Conservation (phyloP, 1,140 invertebrate genomes). For the Prorops nasuta region DNA sequence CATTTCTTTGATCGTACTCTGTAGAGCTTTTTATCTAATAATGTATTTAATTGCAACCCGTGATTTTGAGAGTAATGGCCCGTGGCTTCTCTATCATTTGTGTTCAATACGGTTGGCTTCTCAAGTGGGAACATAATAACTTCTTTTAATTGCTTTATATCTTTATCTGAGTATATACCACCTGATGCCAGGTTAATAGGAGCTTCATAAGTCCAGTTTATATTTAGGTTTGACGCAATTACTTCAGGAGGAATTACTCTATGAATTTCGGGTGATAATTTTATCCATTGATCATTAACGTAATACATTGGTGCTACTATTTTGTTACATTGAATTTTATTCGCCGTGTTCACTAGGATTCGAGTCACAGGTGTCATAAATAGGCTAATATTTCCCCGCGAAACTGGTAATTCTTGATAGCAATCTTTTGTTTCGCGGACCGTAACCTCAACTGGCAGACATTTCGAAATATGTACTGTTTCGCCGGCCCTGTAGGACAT, state of each 20-base stretch:
- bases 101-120: no score
- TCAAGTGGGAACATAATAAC: no score
- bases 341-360: constrained; percentile 1
- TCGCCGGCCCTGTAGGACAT: constrained; percentile 12
- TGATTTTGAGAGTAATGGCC: no score
- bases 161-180: not conserved
- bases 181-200: not conserved
- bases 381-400: not conserved
- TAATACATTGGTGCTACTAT: not conserved
- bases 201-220: not conserved
- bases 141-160: not conserved
- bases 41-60: no score
- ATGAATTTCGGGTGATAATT: not conserved
- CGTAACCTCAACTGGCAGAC: constrained; percentile 9
- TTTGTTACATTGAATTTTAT: not conserved
- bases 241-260: not conserved
- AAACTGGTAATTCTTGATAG: constrained; percentile 13
- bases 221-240: not conserved
- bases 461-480: constrained; percentile 14
- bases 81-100: no score
- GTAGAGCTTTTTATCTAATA: no score
- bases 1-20: no score
- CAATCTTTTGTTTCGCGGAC: constrained; percentile 1
- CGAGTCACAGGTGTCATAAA: constrained; percentile 11
- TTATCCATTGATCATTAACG: not conserved